Conservation (phyloP, 2,113 vertebrate species). For the Sclerurus mexicanus region DNA sequence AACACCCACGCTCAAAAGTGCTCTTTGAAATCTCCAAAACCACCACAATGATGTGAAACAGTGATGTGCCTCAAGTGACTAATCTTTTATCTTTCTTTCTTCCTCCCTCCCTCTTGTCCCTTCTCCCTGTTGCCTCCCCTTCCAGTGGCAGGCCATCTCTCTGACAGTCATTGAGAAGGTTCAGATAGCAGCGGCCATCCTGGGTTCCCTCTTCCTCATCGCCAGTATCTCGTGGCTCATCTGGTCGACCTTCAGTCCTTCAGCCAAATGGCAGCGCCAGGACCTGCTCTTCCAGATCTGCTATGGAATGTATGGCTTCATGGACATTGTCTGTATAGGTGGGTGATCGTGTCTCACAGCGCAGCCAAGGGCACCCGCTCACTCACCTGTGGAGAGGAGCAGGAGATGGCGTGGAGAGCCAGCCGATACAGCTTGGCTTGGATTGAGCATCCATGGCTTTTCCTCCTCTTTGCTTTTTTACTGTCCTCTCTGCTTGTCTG, state of each 20-base stretch:
- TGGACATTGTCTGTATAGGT: conserved; percentile 99
- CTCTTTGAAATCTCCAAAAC: neutral
- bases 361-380: rapidly evolving
- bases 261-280: conserved; percentile 97
- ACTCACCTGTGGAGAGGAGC: rapidly evolving
- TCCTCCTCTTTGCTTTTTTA: neutral
- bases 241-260: conserved; percentile 98
- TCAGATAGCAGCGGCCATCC: conserved; percentile 94
- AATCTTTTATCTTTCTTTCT: neutral
- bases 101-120: neutral
- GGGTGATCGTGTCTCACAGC: conserved; percentile 41
- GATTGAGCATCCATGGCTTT: neutral
- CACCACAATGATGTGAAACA: neutral
- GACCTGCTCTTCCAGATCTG: conserved; percentile 99
- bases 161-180: conserved; percentile 99
- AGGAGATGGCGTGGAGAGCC: neutral
- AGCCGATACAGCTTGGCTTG: neutral
- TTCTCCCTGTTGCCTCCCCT: neutral
- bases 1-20: neutral
- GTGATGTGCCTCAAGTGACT: neutral
- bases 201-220: conserved; percentile 97
- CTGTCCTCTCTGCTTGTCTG: neutral
- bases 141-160: conserved; percentile 98
- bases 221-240: conserved; percentile 99
- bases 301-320: conserved; percentile 99